Base-by-base conservation (phyloP, 2,113 vertebrate species). In the Diglossa brunneiventris region DNA sequence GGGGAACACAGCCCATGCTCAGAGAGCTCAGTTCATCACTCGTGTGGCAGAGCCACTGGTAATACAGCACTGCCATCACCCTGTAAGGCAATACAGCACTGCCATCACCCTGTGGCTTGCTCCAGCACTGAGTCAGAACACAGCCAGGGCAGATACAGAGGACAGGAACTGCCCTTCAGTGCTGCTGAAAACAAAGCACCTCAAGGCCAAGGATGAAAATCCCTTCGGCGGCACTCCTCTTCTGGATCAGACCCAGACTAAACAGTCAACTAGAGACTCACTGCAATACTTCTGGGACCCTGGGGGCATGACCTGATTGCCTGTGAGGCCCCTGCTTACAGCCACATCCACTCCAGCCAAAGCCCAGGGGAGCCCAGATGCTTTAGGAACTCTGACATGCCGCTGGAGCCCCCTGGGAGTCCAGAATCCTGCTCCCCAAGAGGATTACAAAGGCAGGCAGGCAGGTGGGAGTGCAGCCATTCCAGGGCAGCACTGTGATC, bases 171-270 rank as follows among this genome's bases (percentile, higher is more conserved):
- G 27, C 30, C 46, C 31, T 27, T 35, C 33, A 4, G 17, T 13
- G 33, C 1, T 53, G 42, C 31, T 3, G 9, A 66, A 91, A 94
- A 49, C 47, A 94, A 91, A 89, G 39, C 35, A 67, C 56, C 62
- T 92, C 12, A 13, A 87, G 46, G 78, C 42, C 4, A 5, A 74
- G 47, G 35, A 52, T 49, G 70, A 91, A 87, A 91, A 68, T 49
- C 33, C 22, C 23, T 61, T 42, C 58, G 31, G 35, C 28, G 39
- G 35, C 44, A 56, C 18, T 68, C 35, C 31, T 30, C 33, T 87
- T 77, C 67, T 95, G 93, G 87, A 87, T 59, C 62, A 79, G 41
- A 62, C 62, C 37, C 89, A 95, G 67, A 58, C n/a, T 82, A 92
- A 95, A 89, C 42, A 91, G 69, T 35, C 3, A 11, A 9, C 52